Conservation (phyloP, 2,888 invertebrate genomes). For the Neoscelio sp. region DNA sequence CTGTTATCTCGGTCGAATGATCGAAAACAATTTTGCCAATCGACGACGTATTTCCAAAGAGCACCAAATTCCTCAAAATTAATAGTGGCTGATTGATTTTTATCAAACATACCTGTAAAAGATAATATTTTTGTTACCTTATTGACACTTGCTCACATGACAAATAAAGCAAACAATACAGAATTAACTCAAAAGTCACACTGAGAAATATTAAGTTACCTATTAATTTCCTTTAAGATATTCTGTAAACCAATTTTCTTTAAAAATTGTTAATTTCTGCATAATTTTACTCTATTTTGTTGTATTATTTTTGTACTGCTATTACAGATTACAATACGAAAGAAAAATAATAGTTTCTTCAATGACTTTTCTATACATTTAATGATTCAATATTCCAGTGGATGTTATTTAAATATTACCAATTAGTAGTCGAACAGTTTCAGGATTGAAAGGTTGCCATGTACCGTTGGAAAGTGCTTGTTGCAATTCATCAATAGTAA, state of each 20-base stretch:
- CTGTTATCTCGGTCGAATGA: slow-evolving; percentile 97
- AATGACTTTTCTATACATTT: too few relatives aligned
- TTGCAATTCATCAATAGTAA: slow-evolving; percentile 95
- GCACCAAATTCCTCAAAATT: slow-evolving; percentile 97
- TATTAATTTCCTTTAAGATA: too few relatives aligned
- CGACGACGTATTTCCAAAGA: slow-evolving; percentile 98
- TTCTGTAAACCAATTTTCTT: too few relatives aligned
- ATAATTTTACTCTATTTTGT: too few relatives aligned
- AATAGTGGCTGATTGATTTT: slow-evolving; percentile 94
- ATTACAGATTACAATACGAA: too few relatives aligned
- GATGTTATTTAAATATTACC: too few relatives aligned
- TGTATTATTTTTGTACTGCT: too few relatives aligned
- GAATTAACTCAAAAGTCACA: too few relatives aligned
- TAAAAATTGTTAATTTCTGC: too few relatives aligned
- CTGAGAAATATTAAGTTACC: too few relatives aligned
- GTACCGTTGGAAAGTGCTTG: slow-evolving; percentile 97
- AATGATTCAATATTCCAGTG: too few relatives aligned
- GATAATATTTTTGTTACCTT: slow-evolving; percentile 73
- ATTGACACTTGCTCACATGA: slow-evolving; percentile 81
- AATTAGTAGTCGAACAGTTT: slow-evolving; percentile 98
- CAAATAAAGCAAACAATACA: too few relatives aligned
- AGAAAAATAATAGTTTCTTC: slow-evolving; percentile 12
- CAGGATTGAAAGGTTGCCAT: slow-evolving; percentile 99
- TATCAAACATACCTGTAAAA: slow-evolving; percentile 95
- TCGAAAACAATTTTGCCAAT: slow-evolving; percentile 98